Base-by-base conservation (phyloP, 2,888 invertebrate genomes). In the Panopea generosa region DNA sequence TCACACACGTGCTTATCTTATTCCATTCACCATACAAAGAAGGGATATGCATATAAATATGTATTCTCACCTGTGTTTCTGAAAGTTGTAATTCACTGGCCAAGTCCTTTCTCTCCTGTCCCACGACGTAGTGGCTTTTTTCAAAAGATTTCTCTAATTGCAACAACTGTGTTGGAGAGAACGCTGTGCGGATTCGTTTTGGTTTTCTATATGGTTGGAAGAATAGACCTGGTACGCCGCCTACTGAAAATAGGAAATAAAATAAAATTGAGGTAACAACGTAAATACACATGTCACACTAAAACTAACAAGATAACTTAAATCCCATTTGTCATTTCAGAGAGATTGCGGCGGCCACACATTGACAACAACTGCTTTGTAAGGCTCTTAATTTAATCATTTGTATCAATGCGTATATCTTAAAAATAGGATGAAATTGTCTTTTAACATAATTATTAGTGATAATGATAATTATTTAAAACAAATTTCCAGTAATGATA, bases 81-180 rank as follows among this genome's bases (percentile, higher is more conserved):
- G 98, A 98, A 85, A 99, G 95, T 91, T 97, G 97, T 72, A 99
- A 94, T 74, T 96, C 96, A 91, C 97, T 97, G 11, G 99, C 99
- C 87, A 99, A 94, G 93, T 99, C 98, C 93, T 99, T 99, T 90
- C 99, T 95, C 93, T 99, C 99, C 27, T 98, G 98, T 0, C 99
- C 99, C 26, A 99, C 99, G 50, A 99, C 99, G 94, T 99, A 99
- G 93, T 99, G 99, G 93, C 99, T 99, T 94, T 97, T 98, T 94
- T 99, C 99, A 93, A 99, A 99, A 68, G 99, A 98, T 92, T 99
- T 98, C 93, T 99, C 99, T 92, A 99, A 93, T 93, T 98, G 98
- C 77, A 99, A 94, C 84, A 99, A 95, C 93, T 99, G 99, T 72
- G 97, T 97, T 38, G 99, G 99, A 68, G 98, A 98, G 94, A 99